These are phyloP conservation scores for Buteo buteo DNA, from an alignment of 2,113 vertebrate genomes.

Conservation along the genomic window DNA sequence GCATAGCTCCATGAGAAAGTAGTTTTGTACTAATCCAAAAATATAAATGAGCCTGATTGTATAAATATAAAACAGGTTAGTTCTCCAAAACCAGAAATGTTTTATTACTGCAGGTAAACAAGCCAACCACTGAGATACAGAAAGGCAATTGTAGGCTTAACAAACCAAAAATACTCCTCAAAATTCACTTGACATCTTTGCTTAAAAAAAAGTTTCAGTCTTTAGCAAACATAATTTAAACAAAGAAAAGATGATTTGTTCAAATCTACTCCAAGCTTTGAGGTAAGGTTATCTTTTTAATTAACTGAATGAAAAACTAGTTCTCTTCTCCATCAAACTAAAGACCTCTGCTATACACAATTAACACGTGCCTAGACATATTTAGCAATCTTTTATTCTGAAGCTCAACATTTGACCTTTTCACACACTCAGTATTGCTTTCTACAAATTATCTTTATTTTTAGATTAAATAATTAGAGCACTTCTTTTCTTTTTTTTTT, in stretches of 20 bases:
- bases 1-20: neutral
- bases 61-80: neutral
- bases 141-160: neutral
- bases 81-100: neutral
- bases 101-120: conserved; percentile 14
- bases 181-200: neutral
- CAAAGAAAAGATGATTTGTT: neutral
- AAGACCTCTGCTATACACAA: neutral
- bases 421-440: neutral
- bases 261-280: neutral
- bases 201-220: neutral
- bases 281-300: neutral
- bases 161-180: neutral
- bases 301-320: neutral
- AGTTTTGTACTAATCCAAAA: neutral
- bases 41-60: neutral
- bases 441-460: conserved; percentile 22
- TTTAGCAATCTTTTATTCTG: conserved; percentile 8
- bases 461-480: neutral
- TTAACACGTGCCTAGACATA: neutral
- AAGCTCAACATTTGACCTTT: neutral
- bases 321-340: neutral
- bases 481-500: neutral
- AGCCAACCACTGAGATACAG: neutral
- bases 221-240: neutral